These are phyloP conservation scores for Leucania comma DNA, from an alignment of 2,888 invertebrate genomes.

Conservation along the genomic window DNA sequence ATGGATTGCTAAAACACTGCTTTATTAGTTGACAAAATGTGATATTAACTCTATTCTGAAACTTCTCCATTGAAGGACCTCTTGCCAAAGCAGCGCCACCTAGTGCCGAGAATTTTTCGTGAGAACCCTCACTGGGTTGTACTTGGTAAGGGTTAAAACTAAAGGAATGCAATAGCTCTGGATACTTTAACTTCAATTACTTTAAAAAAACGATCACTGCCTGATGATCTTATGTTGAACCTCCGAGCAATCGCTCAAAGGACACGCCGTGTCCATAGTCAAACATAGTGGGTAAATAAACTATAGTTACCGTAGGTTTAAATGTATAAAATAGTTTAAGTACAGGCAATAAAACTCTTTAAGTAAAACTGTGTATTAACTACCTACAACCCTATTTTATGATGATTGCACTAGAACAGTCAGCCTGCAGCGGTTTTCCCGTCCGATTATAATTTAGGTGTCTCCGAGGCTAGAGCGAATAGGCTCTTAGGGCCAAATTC, in stretches of 20 bases:
- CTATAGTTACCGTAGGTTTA: slow-evolving; percentile 84
- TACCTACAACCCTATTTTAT: not conserved
- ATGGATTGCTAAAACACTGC: too few species aligned
- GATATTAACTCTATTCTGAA: too few species aligned
- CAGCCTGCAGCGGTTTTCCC: too few species aligned
- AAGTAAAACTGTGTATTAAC: slow-evolving; percentile 39
- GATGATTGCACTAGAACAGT: too few species aligned
- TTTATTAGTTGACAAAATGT: too few species aligned
- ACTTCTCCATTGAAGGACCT: not conserved
- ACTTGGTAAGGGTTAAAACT: slow-evolving; percentile 59
- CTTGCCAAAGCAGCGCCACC: not conserved
- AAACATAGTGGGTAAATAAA: slow-evolving; percentile 82
- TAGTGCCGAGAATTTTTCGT: not conserved
- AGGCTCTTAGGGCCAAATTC: too few species aligned
- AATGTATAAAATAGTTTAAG: slow-evolving; percentile 82
- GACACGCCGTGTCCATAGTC: slow-evolving; percentile 85
- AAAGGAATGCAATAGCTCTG: slow-evolving; percentile 55
- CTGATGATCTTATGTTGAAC: slow-evolving; percentile 77
- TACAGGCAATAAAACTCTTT: slow-evolving; percentile 73
- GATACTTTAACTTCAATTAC: slow-evolving; percentile 51
- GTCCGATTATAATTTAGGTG: too few species aligned
- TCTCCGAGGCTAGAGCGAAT: too few species aligned
- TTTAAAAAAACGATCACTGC: slow-evolving; percentile 78
- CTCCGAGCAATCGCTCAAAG: slow-evolving; percentile 74
- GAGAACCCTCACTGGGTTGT: slow-evolving; percentile 40